Base-by-base conservation (phyloP, 2,113 vertebrate species). In the Sinocyclocheilus rhinocerous region DNA sequence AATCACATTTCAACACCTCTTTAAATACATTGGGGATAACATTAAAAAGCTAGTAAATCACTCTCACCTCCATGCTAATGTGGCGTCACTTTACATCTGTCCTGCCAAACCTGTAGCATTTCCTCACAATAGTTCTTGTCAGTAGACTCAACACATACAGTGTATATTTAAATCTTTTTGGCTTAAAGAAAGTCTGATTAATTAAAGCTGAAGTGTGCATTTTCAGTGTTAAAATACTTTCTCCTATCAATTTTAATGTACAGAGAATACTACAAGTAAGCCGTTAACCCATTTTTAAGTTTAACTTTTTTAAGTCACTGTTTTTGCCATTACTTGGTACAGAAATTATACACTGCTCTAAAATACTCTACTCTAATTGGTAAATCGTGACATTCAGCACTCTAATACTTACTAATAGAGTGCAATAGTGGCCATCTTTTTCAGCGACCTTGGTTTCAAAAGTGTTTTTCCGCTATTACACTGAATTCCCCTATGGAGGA, bases 1-100 rank as follows among this genome's bases (percentile, higher is more conserved):
- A 82, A 76, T 75, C 52, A 36, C 67, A 22, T 79, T 86, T 88
- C 84, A 79, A 63, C 84, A 73, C 48, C 81, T 81, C 81, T 89
- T 63, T 82, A 89, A 84, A 86, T 86, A 89, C 81, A 80, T 65
- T 59, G 9, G 39, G 72, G 67, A 84, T 87, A 45, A 84, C 61
- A 81, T 61, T 80, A 78, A 84, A 80, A 67, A 69, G 75, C 67
- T 65, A 63, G 59, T 85, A 86, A 84, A 89, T 69, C 57, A 33
- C 69, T 84, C 76, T 52, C 12, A 55, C 70, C 61, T 57, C 59
- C 65, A 77, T 69, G 70, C 26, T 63, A 77, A 69, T 57, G 78
- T 39, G 42, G 26, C 29, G 5, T 81, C 48, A 59, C 65, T 26
- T 48, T 83, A 52, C 76, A 36, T 73, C 55, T 75, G 69, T 76